These are phyloP conservation scores for Mesaphorura yosii DNA, from an alignment of 1,140 invertebrate species.

Conservation along the genomic window DNA sequence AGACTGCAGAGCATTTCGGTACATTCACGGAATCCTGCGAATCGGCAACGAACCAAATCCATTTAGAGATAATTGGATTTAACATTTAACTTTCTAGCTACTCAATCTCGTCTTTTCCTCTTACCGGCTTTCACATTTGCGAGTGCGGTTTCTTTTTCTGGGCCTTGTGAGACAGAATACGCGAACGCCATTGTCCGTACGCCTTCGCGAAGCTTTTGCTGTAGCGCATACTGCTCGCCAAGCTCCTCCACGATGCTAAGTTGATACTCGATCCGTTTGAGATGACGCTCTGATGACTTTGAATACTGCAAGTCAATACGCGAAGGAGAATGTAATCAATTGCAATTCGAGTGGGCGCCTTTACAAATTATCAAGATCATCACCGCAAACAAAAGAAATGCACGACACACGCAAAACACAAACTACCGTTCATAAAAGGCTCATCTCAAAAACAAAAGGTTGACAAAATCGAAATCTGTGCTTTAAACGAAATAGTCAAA, in stretches of 20 bases:
- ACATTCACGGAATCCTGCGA: slow-evolving; percentile 46
- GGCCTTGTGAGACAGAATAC: slow-evolving; percentile 39
- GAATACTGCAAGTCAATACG: background rate
- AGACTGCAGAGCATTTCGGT: slow-evolving; percentile 43
- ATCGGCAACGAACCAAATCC: too few relatives aligned
- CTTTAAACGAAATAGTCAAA: background rate
- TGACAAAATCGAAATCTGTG: background rate
- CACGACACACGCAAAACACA: background rate
- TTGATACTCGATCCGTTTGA: slow-evolving; percentile 45
- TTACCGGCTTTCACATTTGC: slow-evolving; percentile 42
- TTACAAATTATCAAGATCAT: background rate
- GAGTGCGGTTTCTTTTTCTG: slow-evolving; percentile 39
- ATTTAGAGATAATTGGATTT: too few relatives aligned
- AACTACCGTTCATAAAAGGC: background rate
- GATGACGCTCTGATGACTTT: background rate
- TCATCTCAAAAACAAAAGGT: background rate
- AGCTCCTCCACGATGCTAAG: slow-evolving; percentile 44
- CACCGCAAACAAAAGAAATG: background rate
- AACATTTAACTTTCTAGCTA: too few relatives aligned
- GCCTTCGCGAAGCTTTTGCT: slow-evolving; percentile 42
- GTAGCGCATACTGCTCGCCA: slow-evolving; percentile 42
- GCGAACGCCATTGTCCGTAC: slow-evolving; percentile 43
- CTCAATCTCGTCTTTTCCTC: too few relatives aligned
- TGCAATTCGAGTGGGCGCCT: background rate
- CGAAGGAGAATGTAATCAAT: background rate